phyloP scores from a whole-genome alignment of 2,888 invertebrate genomes.

The Euplexia lucipara region DNA sequence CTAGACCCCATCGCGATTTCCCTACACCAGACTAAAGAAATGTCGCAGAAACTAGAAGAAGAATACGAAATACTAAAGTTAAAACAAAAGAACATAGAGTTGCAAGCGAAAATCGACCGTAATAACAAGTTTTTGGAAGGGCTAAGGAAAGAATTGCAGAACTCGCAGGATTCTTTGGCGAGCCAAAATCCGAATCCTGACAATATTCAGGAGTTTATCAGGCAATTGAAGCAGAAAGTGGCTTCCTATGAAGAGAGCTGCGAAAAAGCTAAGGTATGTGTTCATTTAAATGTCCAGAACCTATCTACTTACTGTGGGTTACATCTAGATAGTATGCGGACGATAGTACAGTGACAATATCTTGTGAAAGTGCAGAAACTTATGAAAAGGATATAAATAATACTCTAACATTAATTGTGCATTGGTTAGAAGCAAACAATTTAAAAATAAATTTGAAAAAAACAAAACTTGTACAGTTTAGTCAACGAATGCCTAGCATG shows the following conservation, averaged over 20 bases:
- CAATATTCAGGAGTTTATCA: constrained; percentile 80
- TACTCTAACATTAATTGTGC: too few relatives aligned
- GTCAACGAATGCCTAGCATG: too few relatives aligned
- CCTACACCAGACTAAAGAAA: constrained; percentile 73
- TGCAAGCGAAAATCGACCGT: constrained; percentile 81
- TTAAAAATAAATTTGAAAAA: too few relatives aligned
- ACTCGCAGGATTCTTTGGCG: constrained; percentile 73
- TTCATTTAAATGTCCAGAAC: background rate
- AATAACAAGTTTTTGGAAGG: constrained; percentile 79
- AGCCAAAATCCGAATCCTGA: constrained; percentile 78
- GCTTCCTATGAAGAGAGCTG: constrained; percentile 83
- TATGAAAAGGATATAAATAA: too few relatives aligned
- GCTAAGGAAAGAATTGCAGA: constrained; percentile 77
- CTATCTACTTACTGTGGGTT: too few relatives aligned
- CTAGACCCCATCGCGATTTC: constrained; percentile 79
- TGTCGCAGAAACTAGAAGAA: constrained; percentile 74
- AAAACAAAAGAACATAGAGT: constrained; percentile 78
- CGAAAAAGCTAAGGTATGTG: constrained; percentile 81
- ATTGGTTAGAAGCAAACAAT: too few relatives aligned
- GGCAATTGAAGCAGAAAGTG: constrained; percentile 83
- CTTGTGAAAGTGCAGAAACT: too few relatives aligned
- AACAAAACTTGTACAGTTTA: too few relatives aligned
- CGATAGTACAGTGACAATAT: too few relatives aligned
- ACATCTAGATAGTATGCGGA: too few relatives aligned
- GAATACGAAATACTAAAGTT: constrained; percentile 83